These are phyloP conservation scores for Hoplodrina ambigua DNA, from an alignment of 2,888 invertebrate genomes.

Conservation along the genomic window DNA sequence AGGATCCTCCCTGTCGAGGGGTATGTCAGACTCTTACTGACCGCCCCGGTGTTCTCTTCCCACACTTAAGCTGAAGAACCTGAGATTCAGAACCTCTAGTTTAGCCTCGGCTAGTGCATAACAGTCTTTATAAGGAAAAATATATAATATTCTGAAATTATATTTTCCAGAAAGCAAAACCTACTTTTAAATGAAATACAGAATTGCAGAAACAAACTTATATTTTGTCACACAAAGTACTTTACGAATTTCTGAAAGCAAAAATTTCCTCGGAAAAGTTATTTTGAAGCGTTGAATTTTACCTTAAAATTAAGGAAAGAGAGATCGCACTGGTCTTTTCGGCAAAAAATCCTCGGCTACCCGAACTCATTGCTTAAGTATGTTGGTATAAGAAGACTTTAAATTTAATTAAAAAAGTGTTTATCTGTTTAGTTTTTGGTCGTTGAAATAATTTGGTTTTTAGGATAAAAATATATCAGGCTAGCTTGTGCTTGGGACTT, in stretches of 20 bases:
- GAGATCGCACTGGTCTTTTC: slow-evolving; percentile 8
- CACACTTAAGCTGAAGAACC: no score
- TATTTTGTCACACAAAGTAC: slow-evolving; percentile 40
- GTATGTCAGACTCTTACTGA: no score
- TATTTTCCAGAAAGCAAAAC: slow-evolving; percentile 12
- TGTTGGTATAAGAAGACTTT: slow-evolving; percentile 23
- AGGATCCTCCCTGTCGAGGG: no score
- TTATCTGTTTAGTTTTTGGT: slow-evolving; percentile 12
- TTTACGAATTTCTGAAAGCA: slow-evolving; percentile 38
- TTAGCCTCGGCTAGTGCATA: neutral
- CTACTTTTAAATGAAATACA: slow-evolving; percentile 18
- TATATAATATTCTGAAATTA: neutral
- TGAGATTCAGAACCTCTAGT: neutral
- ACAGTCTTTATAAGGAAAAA: neutral
- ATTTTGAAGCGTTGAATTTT: slow-evolving; percentile 33
- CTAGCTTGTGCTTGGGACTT: no score
- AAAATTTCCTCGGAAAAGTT: slow-evolving; percentile 29
- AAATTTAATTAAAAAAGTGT: slow-evolving; percentile 50
- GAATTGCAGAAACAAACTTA: slow-evolving; percentile 33
- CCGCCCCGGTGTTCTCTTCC: no score
- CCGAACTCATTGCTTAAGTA: slow-evolving; percentile 28
- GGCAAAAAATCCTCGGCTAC: slow-evolving; percentile 27
- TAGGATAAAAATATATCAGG: neutral
- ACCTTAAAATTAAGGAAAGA: slow-evolving; percentile 37
- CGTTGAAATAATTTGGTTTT: neutral